A percentile compares a stretch with the other conserved stretches of the same genome.
phyloP scores from a whole-genome alignment of 2,113 vertebrate species.

The Egretta garzetta region DNA sequence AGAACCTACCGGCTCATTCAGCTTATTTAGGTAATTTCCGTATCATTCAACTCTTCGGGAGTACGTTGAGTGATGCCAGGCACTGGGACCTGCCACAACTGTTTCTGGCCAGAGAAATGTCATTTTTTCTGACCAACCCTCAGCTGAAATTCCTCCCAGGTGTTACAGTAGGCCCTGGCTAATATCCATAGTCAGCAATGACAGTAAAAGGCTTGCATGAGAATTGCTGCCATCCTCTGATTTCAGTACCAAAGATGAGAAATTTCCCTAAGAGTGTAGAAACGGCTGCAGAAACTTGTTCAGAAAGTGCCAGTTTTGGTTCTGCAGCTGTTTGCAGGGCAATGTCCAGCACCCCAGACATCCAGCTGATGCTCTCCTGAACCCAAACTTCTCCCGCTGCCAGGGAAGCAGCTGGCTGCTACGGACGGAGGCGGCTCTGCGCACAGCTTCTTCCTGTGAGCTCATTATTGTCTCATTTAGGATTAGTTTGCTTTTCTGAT shows the following conservation, averaged over 20 bases:
- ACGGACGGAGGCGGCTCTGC: background rate
- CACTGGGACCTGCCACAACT: background rate
- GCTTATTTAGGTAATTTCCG: background rate
- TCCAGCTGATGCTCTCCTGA: background rate
- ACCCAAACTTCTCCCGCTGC: background rate
- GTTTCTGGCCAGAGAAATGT: background rate
- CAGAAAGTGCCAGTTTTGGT: background rate
- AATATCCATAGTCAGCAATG: background rate
- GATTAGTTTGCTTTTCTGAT: background rate
- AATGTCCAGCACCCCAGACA: background rate
- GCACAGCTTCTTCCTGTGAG: background rate
- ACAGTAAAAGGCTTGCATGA: background rate
- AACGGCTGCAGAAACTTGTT: background rate
- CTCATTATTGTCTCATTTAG: background rate
- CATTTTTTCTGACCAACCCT: background rate
- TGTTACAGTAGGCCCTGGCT: background rate
- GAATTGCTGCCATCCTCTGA: background rate
- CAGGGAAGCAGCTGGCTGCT: background rate
- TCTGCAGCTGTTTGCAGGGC: background rate
- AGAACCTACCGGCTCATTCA: background rate
- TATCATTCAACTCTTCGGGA: background rate
- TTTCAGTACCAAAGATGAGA: background rate
- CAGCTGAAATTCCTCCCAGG: background rate
- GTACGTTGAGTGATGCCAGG: background rate
- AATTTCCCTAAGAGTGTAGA: background rate